These are phyloP conservation scores for Zootoca vivipara DNA, from an alignment of 2,113 vertebrate genomes.

Conservation along the genomic window DNA sequence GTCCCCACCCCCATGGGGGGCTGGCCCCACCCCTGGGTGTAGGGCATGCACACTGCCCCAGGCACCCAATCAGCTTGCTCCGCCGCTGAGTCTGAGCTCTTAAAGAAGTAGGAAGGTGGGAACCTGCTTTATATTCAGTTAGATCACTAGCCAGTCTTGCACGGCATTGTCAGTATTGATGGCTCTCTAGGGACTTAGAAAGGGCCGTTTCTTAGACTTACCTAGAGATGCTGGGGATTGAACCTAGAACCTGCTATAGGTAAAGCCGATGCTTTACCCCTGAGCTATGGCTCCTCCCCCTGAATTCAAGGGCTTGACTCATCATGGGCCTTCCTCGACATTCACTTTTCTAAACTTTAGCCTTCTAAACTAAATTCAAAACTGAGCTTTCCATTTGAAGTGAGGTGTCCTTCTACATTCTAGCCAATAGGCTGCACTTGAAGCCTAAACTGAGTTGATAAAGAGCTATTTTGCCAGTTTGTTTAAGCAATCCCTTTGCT, in stretches of 20 bases:
- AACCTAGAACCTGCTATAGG: background rate
- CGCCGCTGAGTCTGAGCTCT: no score
- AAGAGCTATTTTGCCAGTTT: background rate
- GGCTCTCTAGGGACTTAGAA: no score
- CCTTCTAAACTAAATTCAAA: background rate
- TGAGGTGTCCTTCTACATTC: background rate
- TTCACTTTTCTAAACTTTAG: background rate
- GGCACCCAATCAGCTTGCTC: no score
- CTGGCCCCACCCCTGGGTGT: no score
- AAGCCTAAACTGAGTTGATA: background rate
- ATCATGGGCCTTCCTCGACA: background rate
- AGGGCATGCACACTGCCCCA: no score
- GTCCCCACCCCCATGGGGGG: no score
- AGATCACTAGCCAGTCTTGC: no score
- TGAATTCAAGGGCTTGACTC: background rate
- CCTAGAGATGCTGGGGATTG: background rate
- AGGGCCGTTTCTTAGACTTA: background rate
- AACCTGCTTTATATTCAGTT: no score
- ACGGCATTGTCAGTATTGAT: no score
- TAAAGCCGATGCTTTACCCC: no score
- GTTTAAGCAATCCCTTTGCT: slow-evolving; percentile 14
- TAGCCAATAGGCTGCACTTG: background rate
- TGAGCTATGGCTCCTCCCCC: background rate
- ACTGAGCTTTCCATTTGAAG: background rate
- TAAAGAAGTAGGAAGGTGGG: no score